These are phyloP conservation scores for Sebastes vulpes DNA, from an alignment of 2,797 vertebrate genomes.

Conservation along the genomic window DNA sequence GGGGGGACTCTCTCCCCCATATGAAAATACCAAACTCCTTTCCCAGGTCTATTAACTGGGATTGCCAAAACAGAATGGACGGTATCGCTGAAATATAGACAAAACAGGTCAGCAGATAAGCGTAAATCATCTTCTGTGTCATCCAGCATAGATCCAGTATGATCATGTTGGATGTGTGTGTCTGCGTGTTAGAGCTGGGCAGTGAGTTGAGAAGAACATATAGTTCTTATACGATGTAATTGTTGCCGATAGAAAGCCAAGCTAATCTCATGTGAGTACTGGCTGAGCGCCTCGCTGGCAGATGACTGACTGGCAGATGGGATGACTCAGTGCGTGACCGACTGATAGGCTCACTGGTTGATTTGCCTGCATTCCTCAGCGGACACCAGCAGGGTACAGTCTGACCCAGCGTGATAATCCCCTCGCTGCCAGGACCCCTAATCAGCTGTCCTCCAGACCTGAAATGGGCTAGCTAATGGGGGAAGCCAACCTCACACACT, in stretches of 20 bases:
- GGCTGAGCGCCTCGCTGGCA: constrained; percentile 35
- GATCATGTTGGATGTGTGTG: constrained; percentile 5
- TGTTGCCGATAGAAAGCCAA: constrained; percentile 52
- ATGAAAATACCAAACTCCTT: constrained; percentile 57
- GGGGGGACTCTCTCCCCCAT: not conserved
- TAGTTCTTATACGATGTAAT: constrained; percentile 36
- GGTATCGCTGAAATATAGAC: constrained; percentile 13
- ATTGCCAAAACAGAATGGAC: constrained; percentile 55
- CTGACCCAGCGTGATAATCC: constrained; percentile 72
- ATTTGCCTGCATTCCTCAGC: constrained; percentile 67
- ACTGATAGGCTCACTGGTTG: constrained; percentile 22
- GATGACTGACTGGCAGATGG: constrained; percentile 51
- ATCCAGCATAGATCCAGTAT: not conserved
- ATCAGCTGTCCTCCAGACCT: constrained; percentile 63
- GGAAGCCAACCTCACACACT: constrained; percentile 5
- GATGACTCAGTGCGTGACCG: constrained; percentile 52
- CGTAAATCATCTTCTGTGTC: not conserved
- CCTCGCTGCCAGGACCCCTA: constrained; percentile 64
- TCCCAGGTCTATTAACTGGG: constrained; percentile 42
- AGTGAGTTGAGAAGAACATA: constrained; percentile 7
- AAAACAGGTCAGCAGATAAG: constrained; percentile 31
- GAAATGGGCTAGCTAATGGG: constrained; percentile 39
- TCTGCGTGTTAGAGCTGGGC: not conserved
- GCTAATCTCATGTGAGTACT: constrained; percentile 53
- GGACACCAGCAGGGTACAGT: constrained; percentile 68